Conservation (phyloP, 1,140 invertebrate species). For the Saxidomus purpurata region DNA sequence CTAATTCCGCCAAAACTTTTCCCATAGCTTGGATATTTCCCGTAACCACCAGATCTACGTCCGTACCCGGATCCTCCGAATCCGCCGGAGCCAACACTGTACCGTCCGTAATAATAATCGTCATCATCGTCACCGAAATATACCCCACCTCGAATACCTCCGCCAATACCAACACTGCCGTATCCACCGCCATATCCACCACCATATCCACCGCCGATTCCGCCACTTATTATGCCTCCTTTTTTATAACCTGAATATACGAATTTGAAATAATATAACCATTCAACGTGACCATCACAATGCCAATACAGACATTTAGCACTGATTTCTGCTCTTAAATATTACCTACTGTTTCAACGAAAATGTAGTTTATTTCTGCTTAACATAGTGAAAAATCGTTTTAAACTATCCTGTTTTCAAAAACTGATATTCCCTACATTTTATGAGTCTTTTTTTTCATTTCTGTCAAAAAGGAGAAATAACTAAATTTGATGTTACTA, state of each 20-base stretch:
- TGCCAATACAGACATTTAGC: too few relatives aligned
- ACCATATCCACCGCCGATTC: slow-evolving; percentile 5
- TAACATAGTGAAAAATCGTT: too few relatives aligned
- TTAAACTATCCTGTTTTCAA: too few relatives aligned
- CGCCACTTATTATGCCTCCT: not conserved
- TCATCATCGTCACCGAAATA: slow-evolving; percentile 29
- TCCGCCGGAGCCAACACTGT: not conserved
- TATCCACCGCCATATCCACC: not conserved
- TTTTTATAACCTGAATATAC: not conserved
- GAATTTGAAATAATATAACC: too few relatives aligned
- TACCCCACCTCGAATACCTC: not conserved
- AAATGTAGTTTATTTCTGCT: too few relatives aligned
- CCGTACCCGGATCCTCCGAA: not conserved
- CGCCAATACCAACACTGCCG: not conserved
- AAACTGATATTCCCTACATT: too few relatives aligned
- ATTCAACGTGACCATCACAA: too few relatives aligned
- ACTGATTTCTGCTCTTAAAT: too few relatives aligned
- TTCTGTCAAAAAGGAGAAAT: too few relatives aligned
- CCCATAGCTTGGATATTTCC: not conserved
- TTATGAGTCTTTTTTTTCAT: too few relatives aligned
- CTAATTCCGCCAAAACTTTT: not conserved
- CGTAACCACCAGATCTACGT: not conserved
- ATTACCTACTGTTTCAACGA: too few relatives aligned
- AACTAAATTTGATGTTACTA: too few relatives aligned
- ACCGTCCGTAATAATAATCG: slow-evolving; percentile 4